Conservation (phyloP, 2,113 vertebrate species). For the Takifugu bimaculatus region DNA sequence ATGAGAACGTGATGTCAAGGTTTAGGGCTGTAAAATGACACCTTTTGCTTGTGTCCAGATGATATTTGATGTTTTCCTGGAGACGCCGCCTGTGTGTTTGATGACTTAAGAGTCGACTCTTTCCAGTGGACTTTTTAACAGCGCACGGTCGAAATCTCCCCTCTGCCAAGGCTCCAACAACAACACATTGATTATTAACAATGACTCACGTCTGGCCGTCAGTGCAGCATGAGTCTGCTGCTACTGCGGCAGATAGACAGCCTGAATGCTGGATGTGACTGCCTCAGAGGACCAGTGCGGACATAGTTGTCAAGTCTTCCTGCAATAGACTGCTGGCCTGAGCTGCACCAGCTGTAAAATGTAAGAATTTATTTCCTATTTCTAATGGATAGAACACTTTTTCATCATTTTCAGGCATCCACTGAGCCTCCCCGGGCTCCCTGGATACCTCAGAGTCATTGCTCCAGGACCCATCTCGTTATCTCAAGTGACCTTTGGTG, state of each 20-base stretch:
- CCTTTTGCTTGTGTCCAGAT: conserved; percentile 13
- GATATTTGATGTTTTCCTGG: conserved; percentile 11
- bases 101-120: neutral
- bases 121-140: neutral
- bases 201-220: conserved; percentile 5
- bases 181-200: neutral
- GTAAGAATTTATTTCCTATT: neutral
- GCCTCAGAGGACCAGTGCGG: too few species aligned
- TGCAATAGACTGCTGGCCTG: neutral
- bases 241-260: conserved; percentile 4
- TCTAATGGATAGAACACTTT: neutral
- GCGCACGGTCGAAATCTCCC: neutral
- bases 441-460: conserved; percentile 30
- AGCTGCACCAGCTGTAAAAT: neutral
- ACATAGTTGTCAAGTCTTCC: neutral
- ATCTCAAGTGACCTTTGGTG: conserved; percentile 14
- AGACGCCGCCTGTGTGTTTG: conserved; percentile 9
- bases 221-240: conserved; percentile 1
- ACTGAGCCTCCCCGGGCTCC: neutral
- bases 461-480: conserved; percentile 24
- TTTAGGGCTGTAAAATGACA: conserved; percentile 23
- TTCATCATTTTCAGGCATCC: neutral
- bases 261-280: conserved; percentile 7
- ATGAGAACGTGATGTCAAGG: conserved; percentile 40
- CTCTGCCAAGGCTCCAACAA: conserved; percentile 1